Conservation (phyloP, 2,797 vertebrate species). For the Ctenosaura bakeri region DNA sequence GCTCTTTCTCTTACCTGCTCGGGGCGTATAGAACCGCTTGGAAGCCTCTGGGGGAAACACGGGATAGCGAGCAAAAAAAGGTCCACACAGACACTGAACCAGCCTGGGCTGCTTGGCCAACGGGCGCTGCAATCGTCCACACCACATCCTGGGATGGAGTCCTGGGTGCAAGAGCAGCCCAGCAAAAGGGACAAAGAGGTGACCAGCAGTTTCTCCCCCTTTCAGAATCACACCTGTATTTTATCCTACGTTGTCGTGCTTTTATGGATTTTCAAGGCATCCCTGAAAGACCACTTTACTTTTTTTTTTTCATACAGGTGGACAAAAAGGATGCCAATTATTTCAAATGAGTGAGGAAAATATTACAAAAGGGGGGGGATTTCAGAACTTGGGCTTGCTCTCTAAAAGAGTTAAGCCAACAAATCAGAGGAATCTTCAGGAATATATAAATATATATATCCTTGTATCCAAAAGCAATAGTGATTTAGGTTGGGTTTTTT, state of each 20-base stretch:
- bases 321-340: neutral
- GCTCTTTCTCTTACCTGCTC: conserved; percentile 64
- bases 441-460: too few species aligned
- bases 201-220: too few species aligned
- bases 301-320: neutral
- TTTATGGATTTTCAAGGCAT: neutral
- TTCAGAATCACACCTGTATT: neutral
- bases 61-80: fast-evolving
- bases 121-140: neutral
- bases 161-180: neutral
- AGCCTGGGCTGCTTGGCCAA: fast-evolving
- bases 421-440: too few species aligned
- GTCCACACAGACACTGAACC: fast-evolving
- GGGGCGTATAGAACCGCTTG: conserved; percentile 51
- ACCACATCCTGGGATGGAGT: conserved; percentile 39
- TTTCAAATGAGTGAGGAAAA: too few species aligned
- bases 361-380: too few species aligned
- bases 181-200: neutral
- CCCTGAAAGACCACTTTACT: too few species aligned
- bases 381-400: too few species aligned
- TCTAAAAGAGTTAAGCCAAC: too few species aligned
- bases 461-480: too few species aligned
- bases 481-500: too few species aligned
- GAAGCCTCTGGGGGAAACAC: neutral
- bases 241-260: neutral